Percentiles rank a stretch among this genome's conserved stretches.
phyloP scores from a whole-genome alignment of 2,113 vertebrate genomes.

The Chaetodon trifascialis region DNA sequence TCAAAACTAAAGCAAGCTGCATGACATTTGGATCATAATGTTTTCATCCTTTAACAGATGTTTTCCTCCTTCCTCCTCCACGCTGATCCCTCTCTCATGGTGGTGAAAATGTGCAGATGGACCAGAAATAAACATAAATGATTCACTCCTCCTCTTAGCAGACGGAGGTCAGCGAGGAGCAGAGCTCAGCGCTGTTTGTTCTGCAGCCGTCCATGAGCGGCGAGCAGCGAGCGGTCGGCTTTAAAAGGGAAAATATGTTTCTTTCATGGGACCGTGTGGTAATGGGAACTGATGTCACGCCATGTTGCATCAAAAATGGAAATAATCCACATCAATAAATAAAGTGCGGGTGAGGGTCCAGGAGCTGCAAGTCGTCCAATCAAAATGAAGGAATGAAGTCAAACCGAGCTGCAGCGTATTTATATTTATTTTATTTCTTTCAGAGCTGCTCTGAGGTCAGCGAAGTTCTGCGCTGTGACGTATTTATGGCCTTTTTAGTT shows the following conservation, averaged over 20 bases:
- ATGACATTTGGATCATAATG: not conserved
- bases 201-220: not conserved
- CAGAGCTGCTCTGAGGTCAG: not conserved
- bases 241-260: conserved; percentile 47
- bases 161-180: not conserved
- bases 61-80: not conserved
- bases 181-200: not conserved
- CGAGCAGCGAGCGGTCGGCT: not conserved
- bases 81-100: not conserved
- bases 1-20: not conserved
- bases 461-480: not conserved
- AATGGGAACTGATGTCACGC: conserved; percentile 28
- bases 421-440: not conserved
- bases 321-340: conserved; percentile 40
- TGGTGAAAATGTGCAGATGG: not conserved
- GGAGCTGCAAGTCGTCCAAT: conserved; percentile 12
- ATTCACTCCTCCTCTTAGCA: conserved; percentile 5
- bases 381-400: not conserved
- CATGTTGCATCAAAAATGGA: conserved; percentile 8
- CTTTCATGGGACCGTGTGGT: not conserved
- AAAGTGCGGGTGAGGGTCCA: not conserved
- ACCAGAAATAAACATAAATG: conserved; percentile 13
- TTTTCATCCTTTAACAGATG: not conserved
- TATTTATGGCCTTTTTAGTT: not conserved
- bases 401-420: not conserved